Evolutionary conservation across 2,888 invertebrate genomes (phyloP).

Genomic region (Oligia strigilis): DNA sequence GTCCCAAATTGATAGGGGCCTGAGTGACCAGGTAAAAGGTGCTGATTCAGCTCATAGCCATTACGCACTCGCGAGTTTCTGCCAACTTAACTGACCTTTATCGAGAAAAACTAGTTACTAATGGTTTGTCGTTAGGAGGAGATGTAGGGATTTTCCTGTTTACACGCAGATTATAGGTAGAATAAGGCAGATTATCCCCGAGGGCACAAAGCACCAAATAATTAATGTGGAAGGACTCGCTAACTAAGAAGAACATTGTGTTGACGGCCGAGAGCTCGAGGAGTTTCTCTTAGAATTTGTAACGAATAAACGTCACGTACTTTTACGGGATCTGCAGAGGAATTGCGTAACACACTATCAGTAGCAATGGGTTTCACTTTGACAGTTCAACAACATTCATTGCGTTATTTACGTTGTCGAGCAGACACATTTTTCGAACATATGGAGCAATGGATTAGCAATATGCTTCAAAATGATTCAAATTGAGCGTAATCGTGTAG

Average conservation of each 20-base stretch:
- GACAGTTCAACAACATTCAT: no score
- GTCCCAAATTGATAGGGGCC: slow-evolving; percentile 46
- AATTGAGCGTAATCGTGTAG: slow-evolving; percentile 5
- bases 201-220: slow-evolving; percentile 40
- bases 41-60: slow-evolving; percentile 61
- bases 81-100: slow-evolving; percentile 50
- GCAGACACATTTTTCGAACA: no score
- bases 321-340: slow-evolving; percentile 9
- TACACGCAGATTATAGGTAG: slow-evolving; percentile 52
- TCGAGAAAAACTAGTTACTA: slow-evolving; percentile 60
- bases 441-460: no score
- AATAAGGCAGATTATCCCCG: slow-evolving; percentile 49
- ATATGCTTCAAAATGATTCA: no score
- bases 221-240: slow-evolving; percentile 53
- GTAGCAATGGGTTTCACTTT: no score
- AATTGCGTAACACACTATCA: no score
- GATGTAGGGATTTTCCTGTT: slow-evolving; percentile 57
- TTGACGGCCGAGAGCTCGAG: neutral
- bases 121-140: slow-evolving; percentile 53
- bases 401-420: no score
- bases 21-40: slow-evolving; percentile 42
- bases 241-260: slow-evolving; percentile 45
- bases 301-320: slow-evolving; percentile 34
- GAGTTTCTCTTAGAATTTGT: slow-evolving; percentile 15
- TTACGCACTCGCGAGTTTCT: slow-evolving; percentile 52